Evolutionary conservation across 2,797 vertebrate species (phyloP).

Genomic region (Acanthiza pusilla): DNA sequence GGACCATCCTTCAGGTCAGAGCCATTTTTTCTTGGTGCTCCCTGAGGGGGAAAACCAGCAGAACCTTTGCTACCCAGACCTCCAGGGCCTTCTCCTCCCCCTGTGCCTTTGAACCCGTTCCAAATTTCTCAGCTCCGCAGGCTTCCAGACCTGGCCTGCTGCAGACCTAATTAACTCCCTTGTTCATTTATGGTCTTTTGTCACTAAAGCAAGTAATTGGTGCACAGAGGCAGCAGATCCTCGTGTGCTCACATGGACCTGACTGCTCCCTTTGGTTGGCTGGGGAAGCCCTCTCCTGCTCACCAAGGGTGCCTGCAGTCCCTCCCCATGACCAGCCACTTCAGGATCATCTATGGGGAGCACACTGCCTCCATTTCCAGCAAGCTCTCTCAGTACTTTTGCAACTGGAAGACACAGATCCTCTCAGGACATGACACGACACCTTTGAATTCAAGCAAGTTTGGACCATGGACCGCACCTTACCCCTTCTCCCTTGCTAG

Average conservation of each 20-base stretch:
- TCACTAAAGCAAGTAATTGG: slow-evolving; percentile 28
- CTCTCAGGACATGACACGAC: neutral
- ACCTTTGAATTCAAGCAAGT: neutral
- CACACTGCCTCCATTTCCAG: neutral
- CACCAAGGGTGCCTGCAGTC: neutral
- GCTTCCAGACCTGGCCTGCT: neutral
- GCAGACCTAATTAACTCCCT: slow-evolving; percentile 37
- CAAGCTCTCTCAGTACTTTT: neutral
- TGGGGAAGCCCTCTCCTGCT: neutral
- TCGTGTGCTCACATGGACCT: neutral
- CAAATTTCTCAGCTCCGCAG: slow-evolving; percentile 8
- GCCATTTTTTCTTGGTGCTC: neutral
- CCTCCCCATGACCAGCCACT: neutral
- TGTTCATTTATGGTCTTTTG: slow-evolving; percentile 49
- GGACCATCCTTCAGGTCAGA: neutral
- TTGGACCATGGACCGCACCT: neutral
- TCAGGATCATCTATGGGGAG: neutral
- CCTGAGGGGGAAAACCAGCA: neutral
- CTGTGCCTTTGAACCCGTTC: neutral
- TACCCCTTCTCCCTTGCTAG: neutral
- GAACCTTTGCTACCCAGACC: neutral
- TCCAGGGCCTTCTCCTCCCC: neutral
- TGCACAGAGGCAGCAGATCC: neutral
- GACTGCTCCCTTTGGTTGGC: neutral
- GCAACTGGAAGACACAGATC: neutral